Base-by-base conservation (phyloP, 2,113 vertebrate genomes). In the Abramis brama region DNA sequence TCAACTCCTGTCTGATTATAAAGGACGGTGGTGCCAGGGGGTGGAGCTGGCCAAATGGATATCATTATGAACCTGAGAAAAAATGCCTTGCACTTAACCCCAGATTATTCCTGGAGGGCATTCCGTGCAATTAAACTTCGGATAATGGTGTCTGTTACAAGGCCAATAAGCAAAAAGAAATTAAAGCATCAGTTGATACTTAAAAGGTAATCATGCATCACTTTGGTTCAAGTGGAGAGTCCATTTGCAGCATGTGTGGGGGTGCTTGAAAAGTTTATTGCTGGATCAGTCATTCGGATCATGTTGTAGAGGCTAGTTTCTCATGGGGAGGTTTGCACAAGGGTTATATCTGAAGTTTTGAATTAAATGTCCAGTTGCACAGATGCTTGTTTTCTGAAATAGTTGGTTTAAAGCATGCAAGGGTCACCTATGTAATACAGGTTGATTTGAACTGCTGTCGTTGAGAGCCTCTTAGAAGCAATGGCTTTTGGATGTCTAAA, bases 21-120 rank as follows among this genome's bases (percentile, higher is more conserved):
- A 33, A 82, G 62, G 9, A 50, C 11, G 27, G 62, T 15, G 62
- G 43, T 47, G 79, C 17, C 43, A 64, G 33, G 33, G 39, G 77
- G 77, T 43, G 39, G 59, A 21, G 43, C 39, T 47, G 9, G 39
- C 39, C 59, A 80, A 80, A 80, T 45, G 43, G n/a, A 66, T 80
- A 45, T 80, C 59, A 64, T 80, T 80, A 80, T 66, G 62, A 52
- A 68, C 36, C 17, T 33, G 25, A 82, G 25, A 82, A 82, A 43
- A 68, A 68, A 82, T 68, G 62, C 79, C 60, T 68, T 23, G 19
- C 62, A 50, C 60, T 68, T 68, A 82, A 82, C 13, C 62, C 25
- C 62, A 19, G 43, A 47, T 50, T 68, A 15, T 68, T 82, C 79
- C 79, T 50, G 79, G 79, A 50, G 45, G 27, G 45, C 43, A 68